Evolutionary conservation across 2,113 vertebrate species (phyloP), one percentile per base, ranked within the genome.

Genomic region (Ceyx melanurus): DNA sequence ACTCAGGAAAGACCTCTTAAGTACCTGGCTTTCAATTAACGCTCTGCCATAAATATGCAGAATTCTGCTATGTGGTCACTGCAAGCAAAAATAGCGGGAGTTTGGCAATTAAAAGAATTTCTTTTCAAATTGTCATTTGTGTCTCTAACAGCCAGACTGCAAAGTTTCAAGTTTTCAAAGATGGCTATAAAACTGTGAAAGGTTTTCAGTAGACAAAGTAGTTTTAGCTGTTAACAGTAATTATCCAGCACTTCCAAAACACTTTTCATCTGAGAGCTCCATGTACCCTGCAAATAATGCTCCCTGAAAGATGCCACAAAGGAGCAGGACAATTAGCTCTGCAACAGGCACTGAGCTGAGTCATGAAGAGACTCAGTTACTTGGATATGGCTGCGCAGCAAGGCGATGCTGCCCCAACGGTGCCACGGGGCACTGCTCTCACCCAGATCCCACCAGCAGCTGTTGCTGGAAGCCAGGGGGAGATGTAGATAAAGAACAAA

Each of bases 211-310:
- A 79, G 84, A 60, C 70, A 46, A 74, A 93, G 67, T 76, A 84
- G 84, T 92, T 89, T 94, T 65, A 77, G 89, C 64, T 79, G 84
- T 82, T 94, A 91, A 66, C 75, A 75, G 85, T 74, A 95, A 96
- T 93, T 95, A 94, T 77, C 71, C 28, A 82, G 71, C 71, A 58
- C 64, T 89, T 94, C 42, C 71, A 78, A 90, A 87, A 73, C 0
- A 5, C 43, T 82, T 92, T 87, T 94, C 82, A 91, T 50, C 79
- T 8, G 50, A 80, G 77, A 81, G 67, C 71, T 91, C 57, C 60
- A 37, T 26, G 58, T 62, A 84, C 67, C 54, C 84, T 42, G 68
- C 77, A 93, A 86, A 78, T 67, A 33, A 90, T 22, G 62, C 42
- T 62, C 57, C 56, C 76, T 45, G 48, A 68, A 77, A 89, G 84